Evolutionary conservation across 2,113 vertebrate genomes (phyloP), one percentile per base, ranked within the genome.

Genomic region (Macaca nemestrina): DNA sequence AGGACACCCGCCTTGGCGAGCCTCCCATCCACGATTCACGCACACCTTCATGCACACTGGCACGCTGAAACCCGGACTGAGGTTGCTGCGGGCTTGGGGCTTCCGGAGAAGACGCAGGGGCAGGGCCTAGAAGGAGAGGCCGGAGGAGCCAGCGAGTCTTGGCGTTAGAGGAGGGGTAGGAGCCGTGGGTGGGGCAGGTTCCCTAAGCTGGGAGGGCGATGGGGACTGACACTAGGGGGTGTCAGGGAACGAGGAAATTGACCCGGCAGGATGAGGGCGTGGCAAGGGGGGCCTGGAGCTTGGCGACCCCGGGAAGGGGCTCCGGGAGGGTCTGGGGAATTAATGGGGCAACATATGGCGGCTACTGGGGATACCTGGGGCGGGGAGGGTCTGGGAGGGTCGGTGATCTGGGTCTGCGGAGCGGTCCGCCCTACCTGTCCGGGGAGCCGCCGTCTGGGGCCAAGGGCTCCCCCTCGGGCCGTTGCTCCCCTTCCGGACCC

Each of bases 311-410:
- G 1, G 52, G 52, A 72, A 97, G 90, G 79, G 64, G 76, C 35
- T 59, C 52, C 38, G 32, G 76, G 40, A 79, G 40, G 45, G 75
- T 45, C 76, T 81, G 75, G 32, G 79, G 8, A 91, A 59, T 91
- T 97, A 88, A 97, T 81, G 98, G 97, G 97, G 97, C 75, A 93
- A 90, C 86, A 43, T 25, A 97, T 95, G 93, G 97, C 90, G 89
- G 88, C 84, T 83, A 68, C 27, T 83, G 50, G 91, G 81, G 87
- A 76, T 95, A 97, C 78, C 90, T 88, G 96, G 90, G 89, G 88
- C 64, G 82, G 30, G 81, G 90, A 48, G 55, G 88, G 18, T 55
- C 85, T 79, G 59, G 93, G 94, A 90, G 84, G 92, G 91, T 95
- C 72, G 81, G 78, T 50, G 83, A 90, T 81, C 88, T 40, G 88